Percentiles rank a stretch among this genome's conserved stretches.
These are phyloP conservation scores for Uloborus plumipes DNA, from an alignment of 2,888 invertebrate genomes.

Conservation along the genomic window DNA sequence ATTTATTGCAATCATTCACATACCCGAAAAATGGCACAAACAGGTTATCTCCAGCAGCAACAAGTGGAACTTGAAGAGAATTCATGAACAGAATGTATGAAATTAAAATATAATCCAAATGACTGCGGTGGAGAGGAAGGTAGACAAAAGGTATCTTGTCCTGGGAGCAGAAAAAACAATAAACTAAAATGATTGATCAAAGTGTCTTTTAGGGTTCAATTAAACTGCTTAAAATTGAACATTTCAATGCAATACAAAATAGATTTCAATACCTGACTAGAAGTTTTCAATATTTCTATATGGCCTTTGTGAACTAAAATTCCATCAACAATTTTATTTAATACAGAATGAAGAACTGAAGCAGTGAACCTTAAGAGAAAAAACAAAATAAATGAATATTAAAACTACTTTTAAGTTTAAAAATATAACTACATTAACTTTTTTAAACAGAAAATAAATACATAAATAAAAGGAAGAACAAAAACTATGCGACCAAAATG, in stretches of 20 bases:
- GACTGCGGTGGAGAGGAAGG: constrained; percentile 89
- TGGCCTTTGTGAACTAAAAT: constrained; percentile 66
- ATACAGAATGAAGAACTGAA: constrained; percentile 60
- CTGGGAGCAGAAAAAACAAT: constrained; percentile 15
- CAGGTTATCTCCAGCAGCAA: constrained; percentile 93
- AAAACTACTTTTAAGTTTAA: no score
- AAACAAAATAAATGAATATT: background rate
- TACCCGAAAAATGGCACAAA: constrained; percentile 92
- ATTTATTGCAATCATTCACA: constrained; percentile 61
- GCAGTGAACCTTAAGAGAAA: constrained; percentile 57
- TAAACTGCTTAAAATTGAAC: background rate
- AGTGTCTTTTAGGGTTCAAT: background rate
- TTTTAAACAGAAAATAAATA: no score
- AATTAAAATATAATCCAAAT: constrained; percentile 94
- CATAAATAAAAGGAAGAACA: no score
- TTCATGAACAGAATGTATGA: constrained; percentile 90
- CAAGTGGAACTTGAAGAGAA: constrained; percentile 85
- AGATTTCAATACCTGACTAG: constrained; percentile 26
- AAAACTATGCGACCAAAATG: no score
- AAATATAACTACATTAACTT: no score
- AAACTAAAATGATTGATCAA: background rate
- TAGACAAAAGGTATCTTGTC: constrained; percentile 79
- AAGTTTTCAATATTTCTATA: constrained; percentile 56
- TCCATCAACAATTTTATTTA: constrained; percentile 60
- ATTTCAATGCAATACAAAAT: background rate